Base-by-base conservation (phyloP, 2,888 invertebrate genomes). In the Ectobius pallidus region DNA sequence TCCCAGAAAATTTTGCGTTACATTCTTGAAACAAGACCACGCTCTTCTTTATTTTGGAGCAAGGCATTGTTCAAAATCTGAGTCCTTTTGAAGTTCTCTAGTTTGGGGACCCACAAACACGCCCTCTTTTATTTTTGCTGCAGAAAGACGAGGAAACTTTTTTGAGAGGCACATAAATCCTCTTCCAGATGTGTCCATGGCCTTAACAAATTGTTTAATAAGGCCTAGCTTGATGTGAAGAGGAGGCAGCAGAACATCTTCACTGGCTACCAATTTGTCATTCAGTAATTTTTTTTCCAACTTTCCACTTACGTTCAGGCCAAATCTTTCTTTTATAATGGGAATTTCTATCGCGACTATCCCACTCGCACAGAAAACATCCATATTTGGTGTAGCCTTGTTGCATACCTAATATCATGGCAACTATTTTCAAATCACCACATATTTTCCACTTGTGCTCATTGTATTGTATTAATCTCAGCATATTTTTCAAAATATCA, bases 181-280 rank as follows among this genome's bases (percentile, higher is more conserved):
- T 46, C 46, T 46, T n/a, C 46, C 46, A 46, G 7, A n/a, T 46
- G 18, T n/a, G 18, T 46, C 7, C 61, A 34, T n/a, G 11, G 11
- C 46, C 22, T 71, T 67, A 32, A 71, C 62, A 22, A 71, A 71
- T 52, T 55, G 39, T 34, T 71, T 44, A 44, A 46, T 30, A 25
- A 44, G 68, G n/a, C 42, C 18, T 20, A 34, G 39, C 27, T 44
- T 46, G 49, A 39, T 32, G 11, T 25, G 34, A 22, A 34, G 11
- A 25, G 14, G 22, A n/a, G 55, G 14, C 25, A 61, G 18, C 18
- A 61, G 27, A 27, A 61, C 11, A 9, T 61, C 20, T 18, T 61
- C 61, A 1, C 3, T 30, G n/a, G 34, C 1, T 32, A 61, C 32
- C 18, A 61, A n/a, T n/a, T n/a, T 46, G 9, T 46, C 16, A 9